Evolutionary conservation across 2,797 vertebrate genomes (phyloP).

Genomic region (Lithobates sylvaticus): DNA sequence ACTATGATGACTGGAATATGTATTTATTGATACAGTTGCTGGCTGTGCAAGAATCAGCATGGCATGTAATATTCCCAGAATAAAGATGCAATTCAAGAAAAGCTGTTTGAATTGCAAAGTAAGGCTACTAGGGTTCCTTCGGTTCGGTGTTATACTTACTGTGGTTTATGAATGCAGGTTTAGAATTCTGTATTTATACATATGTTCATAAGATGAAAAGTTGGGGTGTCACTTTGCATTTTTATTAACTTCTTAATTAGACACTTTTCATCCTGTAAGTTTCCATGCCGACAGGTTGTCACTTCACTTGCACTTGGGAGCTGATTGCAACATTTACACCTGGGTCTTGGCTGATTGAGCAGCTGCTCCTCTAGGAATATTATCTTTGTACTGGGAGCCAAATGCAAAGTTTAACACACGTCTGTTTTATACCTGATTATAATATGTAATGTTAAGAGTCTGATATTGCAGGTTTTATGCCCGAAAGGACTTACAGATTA

Average conservation of each 20-base stretch:
- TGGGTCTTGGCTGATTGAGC: slow-evolving; percentile 57
- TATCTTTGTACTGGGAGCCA: slow-evolving; percentile 18
- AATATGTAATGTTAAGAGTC: slow-evolving; percentile 10
- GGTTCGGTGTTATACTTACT: slow-evolving; percentile 7
- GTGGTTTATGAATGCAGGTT: slow-evolving; percentile 40
- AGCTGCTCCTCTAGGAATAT: slow-evolving; percentile 52
- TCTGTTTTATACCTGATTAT: slow-evolving; percentile 38
- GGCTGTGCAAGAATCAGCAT: slow-evolving; percentile 35
- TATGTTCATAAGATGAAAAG: slow-evolving; percentile 37
- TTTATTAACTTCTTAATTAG: slow-evolving; percentile 57
- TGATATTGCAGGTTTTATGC: not conserved
- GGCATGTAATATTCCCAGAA: slow-evolving; percentile 29
- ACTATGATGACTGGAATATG: slow-evolving; percentile 38
- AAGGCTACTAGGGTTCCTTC: slow-evolving; percentile 5
- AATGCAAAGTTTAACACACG: slow-evolving; percentile 41
- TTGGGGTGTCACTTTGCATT: slow-evolving; percentile 52
- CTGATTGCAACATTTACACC: slow-evolving; percentile 59
- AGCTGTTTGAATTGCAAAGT: slow-evolving; percentile 49
- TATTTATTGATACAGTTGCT: slow-evolving; percentile 31
- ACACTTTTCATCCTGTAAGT: slow-evolving; percentile 54
- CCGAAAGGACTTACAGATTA: not conserved
- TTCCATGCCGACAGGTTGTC: slow-evolving; percentile 52
- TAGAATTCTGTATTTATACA: slow-evolving; percentile 33
- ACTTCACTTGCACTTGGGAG: slow-evolving; percentile 57
- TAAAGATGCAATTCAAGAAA: slow-evolving; percentile 38